A percentile compares a stretch with the other conserved stretches of the same genome.
phyloP scores from a whole-genome alignment of 2,797 vertebrate genomes.

The Petrocephalus schoutedeni region DNA sequence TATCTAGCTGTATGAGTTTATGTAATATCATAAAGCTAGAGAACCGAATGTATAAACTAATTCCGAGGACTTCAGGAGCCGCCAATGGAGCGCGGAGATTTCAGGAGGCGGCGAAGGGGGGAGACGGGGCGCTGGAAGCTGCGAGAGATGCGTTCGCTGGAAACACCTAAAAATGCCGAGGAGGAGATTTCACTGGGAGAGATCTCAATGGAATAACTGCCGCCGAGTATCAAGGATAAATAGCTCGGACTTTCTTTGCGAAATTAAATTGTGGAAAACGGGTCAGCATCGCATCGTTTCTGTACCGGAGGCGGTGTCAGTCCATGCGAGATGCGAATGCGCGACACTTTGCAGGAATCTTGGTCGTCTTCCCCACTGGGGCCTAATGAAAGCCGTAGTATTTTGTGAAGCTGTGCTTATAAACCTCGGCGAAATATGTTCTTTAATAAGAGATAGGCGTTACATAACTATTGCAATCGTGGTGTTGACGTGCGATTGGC shows the following conservation, averaged over 20 bases:
- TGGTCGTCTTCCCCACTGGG: conserved; percentile 36
- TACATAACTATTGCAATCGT: conserved; percentile 41
- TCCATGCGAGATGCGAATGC: conserved; percentile 43
- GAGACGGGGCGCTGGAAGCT: conserved; percentile 45
- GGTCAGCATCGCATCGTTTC: conserved; percentile 37
- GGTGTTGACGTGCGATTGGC: conserved; percentile 43
- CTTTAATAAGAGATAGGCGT: conserved; percentile 27
- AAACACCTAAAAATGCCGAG: conserved; percentile 42
- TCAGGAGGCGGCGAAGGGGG: conserved; percentile 38
- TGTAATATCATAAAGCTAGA: conserved; percentile 98
- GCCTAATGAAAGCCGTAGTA: conserved; percentile 26
- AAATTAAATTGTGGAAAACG: conserved; percentile 43
- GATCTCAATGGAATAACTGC: conserved; percentile 30
- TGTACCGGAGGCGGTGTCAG: conserved; percentile 46
- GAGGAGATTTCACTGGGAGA: conserved; percentile 35
- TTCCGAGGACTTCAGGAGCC: conserved; percentile 62
- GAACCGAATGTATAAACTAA: conserved; percentile 94
- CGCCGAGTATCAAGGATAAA: conserved; percentile 38
- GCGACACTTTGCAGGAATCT: conserved; percentile 34
- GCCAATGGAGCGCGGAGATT: conserved; percentile 44
- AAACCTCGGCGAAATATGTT: conserved; percentile 5
- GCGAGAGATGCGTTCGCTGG: conserved; percentile 44
- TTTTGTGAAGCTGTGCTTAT: conserved; percentile 26
- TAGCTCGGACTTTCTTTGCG: conserved; percentile 26
- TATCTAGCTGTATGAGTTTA: conserved; percentile 80